Evolutionary conservation across 2,888 invertebrate species (phyloP).

Genomic region (Ormyrus nitidulus): DNA sequence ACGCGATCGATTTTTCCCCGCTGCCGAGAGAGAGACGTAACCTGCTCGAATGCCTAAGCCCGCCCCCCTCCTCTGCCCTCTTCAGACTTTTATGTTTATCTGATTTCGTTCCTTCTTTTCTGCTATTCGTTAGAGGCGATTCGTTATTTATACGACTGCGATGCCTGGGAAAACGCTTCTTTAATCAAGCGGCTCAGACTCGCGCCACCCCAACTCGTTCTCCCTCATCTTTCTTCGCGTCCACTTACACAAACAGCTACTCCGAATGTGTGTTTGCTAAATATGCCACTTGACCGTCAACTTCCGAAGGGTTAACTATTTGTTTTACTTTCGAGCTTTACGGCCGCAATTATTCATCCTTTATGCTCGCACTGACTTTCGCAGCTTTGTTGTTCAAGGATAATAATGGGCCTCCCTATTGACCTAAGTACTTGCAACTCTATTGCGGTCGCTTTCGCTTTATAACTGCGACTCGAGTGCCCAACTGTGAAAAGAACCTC

Average conservation of each 20-base stretch:
- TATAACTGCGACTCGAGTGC: conserved; percentile 22
- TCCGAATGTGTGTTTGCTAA: conserved; percentile 64
- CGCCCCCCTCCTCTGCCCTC: background rate
- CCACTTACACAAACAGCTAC: no score
- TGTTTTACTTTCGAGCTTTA: conserved; percentile 68
- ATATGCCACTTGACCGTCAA: conserved; percentile 70
- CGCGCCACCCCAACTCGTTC: no score
- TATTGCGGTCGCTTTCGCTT: conserved; percentile 48
- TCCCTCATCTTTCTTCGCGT: no score
- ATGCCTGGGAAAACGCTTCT: background rate
- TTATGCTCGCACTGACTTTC: conserved; percentile 62
- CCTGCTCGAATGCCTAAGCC: no score
- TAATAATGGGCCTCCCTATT: conserved; percentile 67
- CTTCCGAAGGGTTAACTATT: conserved; percentile 70
- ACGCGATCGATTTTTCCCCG: conserved; percentile 17
- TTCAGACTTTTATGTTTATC: conserved; percentile 3
- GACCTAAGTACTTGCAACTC: conserved; percentile 62
- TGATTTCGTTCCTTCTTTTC: conserved; percentile 14
- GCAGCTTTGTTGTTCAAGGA: conserved; percentile 59
- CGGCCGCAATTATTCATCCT: conserved; percentile 27
- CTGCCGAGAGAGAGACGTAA: no score
- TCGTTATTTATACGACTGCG: background rate
- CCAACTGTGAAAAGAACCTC: background rate
- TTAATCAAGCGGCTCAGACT: no score
- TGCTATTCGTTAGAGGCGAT: background rate